Base-by-base conservation (phyloP, 2,888 invertebrate genomes). In the Hyppa rectilinea region DNA sequence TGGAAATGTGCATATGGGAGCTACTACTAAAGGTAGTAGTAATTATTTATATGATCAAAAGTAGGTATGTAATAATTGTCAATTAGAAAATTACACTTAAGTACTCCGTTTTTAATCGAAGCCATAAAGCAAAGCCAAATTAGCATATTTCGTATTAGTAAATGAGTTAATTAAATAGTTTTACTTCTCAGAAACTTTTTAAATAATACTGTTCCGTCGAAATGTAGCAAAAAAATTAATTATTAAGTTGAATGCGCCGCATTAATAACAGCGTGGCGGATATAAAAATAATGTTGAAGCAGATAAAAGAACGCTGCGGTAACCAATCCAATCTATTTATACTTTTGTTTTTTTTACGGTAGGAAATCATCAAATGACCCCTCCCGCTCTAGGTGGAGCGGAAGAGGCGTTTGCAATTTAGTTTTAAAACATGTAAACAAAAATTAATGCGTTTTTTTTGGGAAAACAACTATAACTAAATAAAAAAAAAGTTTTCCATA, bases 111-210 rank as follows among this genome's bases (percentile, higher is more conserved):
- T 50, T 55, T 47, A 23, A 29, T 36, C 36, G 43, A 29, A 73
- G 58, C 45, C 20, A 66, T n/a, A 31, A 73, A 73, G 72, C 73
- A 66, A 72, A 59, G 66, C 73, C 12, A 59, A 71, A 58, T n/a
- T 47, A 66, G 58, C 45, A 43, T 29, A 34, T 34, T 58, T 38
- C 29, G n/a, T 66, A 58, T 73, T 73, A 73, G 58, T 58, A 26
- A 36, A 64, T 3, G 4, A 43, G 59, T 67, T 52, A 59, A 55
- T 17, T 49, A n/a, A 17, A 66, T 2, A 17, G 29, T 26, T 38
- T 29, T 10, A 53, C 4, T 36, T 45, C 6, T 20, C 20, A 50
- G 17, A 49, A 40, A 53, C 23, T 20, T 3, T 14, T 10, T 10
- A 31, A 64, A 34, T 34, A 36, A 29, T 59, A 9, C 14, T 4